Conservation (phyloP, 1,140 invertebrate genomes). For the Triops cancriformis region DNA sequence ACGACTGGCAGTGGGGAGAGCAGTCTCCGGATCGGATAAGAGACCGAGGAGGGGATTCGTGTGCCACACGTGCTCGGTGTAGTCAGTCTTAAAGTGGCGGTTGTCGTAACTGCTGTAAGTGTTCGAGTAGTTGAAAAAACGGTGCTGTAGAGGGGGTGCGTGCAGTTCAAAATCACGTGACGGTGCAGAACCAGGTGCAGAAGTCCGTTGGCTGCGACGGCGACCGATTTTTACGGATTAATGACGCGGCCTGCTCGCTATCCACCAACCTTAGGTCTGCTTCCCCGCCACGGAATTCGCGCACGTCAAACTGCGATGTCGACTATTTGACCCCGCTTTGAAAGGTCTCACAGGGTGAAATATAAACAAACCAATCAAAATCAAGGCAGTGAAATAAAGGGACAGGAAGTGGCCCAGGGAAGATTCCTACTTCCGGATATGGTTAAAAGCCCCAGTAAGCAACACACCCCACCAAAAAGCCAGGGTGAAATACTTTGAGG, state of each 20-base stretch:
- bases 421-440: too few species aligned
- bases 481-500: too few species aligned
- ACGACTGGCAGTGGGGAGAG: conserved; percentile 17
- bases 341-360: too few species aligned
- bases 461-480: too few species aligned
- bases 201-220: neutral
- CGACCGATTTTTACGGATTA: neutral
- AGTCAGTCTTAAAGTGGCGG: neutral
- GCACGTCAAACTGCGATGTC: too few species aligned
- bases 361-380: too few species aligned
- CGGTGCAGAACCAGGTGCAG: neutral
- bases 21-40: neutral
- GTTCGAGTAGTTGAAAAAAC: neutral
- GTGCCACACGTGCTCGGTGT: neutral
- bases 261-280: neutral
- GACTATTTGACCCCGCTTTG: too few species aligned
- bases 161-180: neutral
- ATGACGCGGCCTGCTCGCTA: neutral
- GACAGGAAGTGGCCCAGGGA: too few species aligned
- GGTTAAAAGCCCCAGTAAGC: too few species aligned
- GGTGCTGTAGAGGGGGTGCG: neutral
- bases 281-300: too few species aligned
- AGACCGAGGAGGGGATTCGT: neutral
- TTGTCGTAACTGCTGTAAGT: conserved; percentile 9
- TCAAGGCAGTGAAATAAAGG: too few species aligned